Conservation (phyloP, 2,113 vertebrate genomes). For the Orycteropus afer region DNA sequence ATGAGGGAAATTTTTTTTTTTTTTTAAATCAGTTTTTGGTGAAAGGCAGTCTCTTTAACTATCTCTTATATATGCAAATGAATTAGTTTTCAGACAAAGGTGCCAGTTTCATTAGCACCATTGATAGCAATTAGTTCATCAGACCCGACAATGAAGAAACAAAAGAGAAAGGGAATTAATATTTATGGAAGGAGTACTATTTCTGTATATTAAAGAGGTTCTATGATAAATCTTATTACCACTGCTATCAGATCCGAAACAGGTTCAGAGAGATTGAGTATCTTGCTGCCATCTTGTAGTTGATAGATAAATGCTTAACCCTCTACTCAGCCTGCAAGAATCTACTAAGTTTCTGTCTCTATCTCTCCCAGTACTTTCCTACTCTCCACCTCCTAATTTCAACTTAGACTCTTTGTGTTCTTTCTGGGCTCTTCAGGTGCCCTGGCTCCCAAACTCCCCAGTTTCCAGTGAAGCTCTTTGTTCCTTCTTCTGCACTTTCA, state of each 20-base stretch:
- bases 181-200: neutral
- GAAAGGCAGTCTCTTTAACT: neutral
- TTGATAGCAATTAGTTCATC: neutral
- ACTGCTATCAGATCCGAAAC: neutral
- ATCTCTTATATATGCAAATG: neutral
- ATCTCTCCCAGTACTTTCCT: no score
- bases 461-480: no score
- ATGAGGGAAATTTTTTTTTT: neutral
- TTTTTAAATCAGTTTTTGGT: neutral
- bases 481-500: no score
- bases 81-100: conserved; percentile 45
- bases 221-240: neutral
- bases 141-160: neutral
- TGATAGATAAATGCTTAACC: no score
- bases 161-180: neutral
- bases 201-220: neutral
- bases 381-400: no score
- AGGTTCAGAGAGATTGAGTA: neutral
- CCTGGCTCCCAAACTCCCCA: no score
- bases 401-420: no score
- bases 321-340: no score
- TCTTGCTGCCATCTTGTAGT: no score
- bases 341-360: no score
- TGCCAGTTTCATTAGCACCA: conserved; percentile 14
- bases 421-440: no score